Percentiles rank a stretch among this genome's conserved stretches.
Evolutionary conservation across 2,888 invertebrate genomes (phyloP).

Genomic region (Trissolcus japonicus): DNA sequence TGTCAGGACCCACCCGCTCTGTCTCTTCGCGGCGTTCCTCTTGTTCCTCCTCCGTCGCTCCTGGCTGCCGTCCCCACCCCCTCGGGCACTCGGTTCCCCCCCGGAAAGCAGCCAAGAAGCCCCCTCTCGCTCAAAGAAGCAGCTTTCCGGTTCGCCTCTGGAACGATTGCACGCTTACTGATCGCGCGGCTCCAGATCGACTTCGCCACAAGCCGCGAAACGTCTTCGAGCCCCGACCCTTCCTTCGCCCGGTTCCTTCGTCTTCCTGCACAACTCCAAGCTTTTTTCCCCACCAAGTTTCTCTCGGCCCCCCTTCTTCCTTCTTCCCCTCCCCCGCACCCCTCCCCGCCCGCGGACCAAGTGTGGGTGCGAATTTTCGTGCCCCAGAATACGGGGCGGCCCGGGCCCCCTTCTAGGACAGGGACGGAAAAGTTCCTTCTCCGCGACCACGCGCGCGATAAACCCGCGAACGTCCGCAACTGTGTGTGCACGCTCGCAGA

Average conservation of each 20-base stretch:
- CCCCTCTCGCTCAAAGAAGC: constrained; percentile 36
- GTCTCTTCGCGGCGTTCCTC: constrained; percentile 44
- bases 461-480: constrained; percentile 31
- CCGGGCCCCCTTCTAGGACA: constrained; percentile 22
- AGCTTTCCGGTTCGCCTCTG: constrained; percentile 38
- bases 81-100: constrained; percentile 22
- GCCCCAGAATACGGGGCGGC: constrained; percentile 15
- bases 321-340: constrained; percentile 27
- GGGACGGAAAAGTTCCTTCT: constrained; percentile 41
- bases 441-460: constrained; percentile 25
- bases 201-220: constrained; percentile 22
- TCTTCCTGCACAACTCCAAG: constrained; percentile 48
- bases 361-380: constrained; percentile 33
- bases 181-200: constrained; percentile 51
- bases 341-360: constrained; percentile 41
- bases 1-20: constrained; percentile 65
- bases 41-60: constrained; percentile 38
- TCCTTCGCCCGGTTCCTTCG: constrained; percentile 55
- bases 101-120: constrained; percentile 14
- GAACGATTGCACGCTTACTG: constrained; percentile 41
- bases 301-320: constrained; percentile 31
- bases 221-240: constrained; percentile 40
- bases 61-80: constrained; percentile 29
- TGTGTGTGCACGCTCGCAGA: constrained; percentile 17
- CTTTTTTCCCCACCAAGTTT: constrained; percentile 62